phyloP scores from a whole-genome alignment of 2,113 vertebrate species.

The Pampusana beccarii region DNA sequence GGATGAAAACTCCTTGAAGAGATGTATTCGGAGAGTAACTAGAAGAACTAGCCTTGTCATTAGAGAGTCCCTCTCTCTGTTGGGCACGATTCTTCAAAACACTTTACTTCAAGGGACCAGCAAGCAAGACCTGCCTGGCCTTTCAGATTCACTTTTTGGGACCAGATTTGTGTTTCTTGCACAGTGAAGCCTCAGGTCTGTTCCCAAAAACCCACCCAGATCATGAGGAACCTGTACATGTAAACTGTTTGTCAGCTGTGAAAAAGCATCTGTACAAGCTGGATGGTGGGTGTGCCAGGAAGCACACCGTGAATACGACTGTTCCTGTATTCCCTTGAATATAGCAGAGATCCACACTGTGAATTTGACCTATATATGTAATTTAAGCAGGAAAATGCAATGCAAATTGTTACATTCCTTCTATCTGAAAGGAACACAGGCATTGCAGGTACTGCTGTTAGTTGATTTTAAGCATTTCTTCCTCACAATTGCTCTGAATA shows the following conservation, averaged over 20 bases:
- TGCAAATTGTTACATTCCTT: not conserved
- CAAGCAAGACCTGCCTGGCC: not conserved
- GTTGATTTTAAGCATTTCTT: not conserved
- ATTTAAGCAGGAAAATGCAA: not conserved
- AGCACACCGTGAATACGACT: not conserved
- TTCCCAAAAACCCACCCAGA: not conserved
- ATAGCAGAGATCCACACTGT: not conserved
- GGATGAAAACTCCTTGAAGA: not conserved
- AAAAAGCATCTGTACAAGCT: not conserved
- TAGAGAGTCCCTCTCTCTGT: not conserved
- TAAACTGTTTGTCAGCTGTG: not conserved
- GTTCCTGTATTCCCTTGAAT: not conserved
- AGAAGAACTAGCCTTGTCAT: not conserved
- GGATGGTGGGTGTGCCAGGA: not conserved
- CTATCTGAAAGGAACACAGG: not conserved
- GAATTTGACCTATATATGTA: not conserved
- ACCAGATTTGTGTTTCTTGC: not conserved
- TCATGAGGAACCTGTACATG: not conserved
- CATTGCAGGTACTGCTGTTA: not conserved
- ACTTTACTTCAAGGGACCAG: not conserved
- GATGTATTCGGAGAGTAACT: not conserved
- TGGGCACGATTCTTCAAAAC: not conserved
- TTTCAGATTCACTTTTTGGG: not conserved
- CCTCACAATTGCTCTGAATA: not conserved
- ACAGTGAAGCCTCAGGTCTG: not conserved